A percentile compares a stretch with the other conserved stretches of the same genome.
These are phyloP conservation scores for Xiphias gladius DNA, from an alignment of 2,113 vertebrate genomes.

Conservation along the genomic window DNA sequence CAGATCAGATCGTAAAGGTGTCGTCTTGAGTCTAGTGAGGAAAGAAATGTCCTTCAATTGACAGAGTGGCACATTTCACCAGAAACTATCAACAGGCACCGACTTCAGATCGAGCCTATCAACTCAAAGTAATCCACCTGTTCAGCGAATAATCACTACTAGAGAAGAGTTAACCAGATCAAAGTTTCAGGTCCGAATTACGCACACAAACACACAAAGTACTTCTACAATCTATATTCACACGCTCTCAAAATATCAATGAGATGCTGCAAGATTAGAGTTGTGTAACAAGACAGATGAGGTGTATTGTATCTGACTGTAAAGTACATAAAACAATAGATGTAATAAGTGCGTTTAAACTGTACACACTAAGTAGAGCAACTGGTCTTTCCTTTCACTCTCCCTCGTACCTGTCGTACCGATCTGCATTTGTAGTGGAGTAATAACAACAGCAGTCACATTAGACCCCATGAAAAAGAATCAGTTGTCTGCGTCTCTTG, in stretches of 20 bases:
- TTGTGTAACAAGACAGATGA: too few species aligned
- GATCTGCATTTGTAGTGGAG: too few species aligned
- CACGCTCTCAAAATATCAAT: not conserved
- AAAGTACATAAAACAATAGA: too few species aligned
- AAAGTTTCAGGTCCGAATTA: not conserved
- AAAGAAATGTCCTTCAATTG: constrained; percentile 20
- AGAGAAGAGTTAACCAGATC: constrained; percentile 7
- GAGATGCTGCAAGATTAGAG: not conserved
- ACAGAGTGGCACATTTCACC: not conserved
- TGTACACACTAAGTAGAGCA: too few species aligned
- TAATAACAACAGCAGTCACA: too few species aligned
- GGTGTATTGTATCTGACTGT: too few species aligned
- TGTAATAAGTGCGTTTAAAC: too few species aligned
- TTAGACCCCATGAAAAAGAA: too few species aligned
- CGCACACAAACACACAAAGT: not conserved
- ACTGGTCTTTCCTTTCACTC: too few species aligned
- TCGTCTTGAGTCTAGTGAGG: not conserved
- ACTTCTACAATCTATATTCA: not conserved
- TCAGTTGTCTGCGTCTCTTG: too few species aligned
- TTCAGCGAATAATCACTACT: not conserved
- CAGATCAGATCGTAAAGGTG: not conserved
- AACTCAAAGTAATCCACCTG: constrained; percentile 35
- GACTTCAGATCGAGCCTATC: constrained; percentile 4
- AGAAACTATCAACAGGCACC: constrained; percentile 1
- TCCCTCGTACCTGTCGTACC: too few species aligned